These are phyloP conservation scores for Drosophila testacea DNA, from an alignment of 2,888 invertebrate genomes.

Conservation along the genomic window DNA sequence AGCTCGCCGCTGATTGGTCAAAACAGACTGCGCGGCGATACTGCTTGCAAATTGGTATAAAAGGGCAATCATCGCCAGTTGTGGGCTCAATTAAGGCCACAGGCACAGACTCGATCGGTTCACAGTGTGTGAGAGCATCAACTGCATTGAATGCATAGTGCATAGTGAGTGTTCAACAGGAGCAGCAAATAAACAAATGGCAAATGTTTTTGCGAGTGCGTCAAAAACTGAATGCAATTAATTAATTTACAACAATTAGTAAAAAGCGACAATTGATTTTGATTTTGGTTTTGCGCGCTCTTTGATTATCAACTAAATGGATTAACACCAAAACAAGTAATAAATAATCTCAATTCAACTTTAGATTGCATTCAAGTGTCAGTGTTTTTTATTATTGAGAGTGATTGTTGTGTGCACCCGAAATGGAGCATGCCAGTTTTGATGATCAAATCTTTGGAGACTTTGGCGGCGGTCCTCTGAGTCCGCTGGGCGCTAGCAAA, in stretches of 20 bases:
- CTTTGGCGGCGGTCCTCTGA: constrained; percentile 88
- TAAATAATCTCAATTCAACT: constrained; percentile 8
- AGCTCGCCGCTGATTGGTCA: constrained; percentile 83
- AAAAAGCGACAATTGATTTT: constrained; percentile 72
- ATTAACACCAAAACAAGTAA: constrained; percentile 83
- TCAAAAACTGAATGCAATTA: constrained; percentile 80
- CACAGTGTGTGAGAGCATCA: constrained; percentile 55
- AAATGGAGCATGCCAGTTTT: constrained; percentile 90
- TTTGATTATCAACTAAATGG: constrained; percentile 74
- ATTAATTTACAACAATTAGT: constrained; percentile 82
- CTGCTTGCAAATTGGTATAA: constrained; percentile 83
- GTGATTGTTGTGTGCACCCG: constrained; percentile 9
- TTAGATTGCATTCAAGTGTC: constrained; percentile 7
- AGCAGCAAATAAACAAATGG: constrained; percentile 28
- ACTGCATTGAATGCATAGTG: constrained; percentile 8
- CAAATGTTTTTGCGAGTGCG: constrained; percentile 57
- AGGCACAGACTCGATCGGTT: constrained; percentile 82
- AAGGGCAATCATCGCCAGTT: constrained; percentile 89
- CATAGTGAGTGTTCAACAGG: constrained; percentile 27
- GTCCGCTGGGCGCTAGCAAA: constrained; percentile 84
- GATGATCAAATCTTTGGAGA: constrained; percentile 93
- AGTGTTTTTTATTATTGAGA: constrained; percentile 4
- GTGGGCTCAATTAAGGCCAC: constrained; percentile 85
- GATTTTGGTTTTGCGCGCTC: constrained; percentile 70
- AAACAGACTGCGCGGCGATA: constrained; percentile 41